Evolutionary conservation across 2,888 invertebrate genomes (phyloP).

Genomic region (Aleiodes testaceus): DNA sequence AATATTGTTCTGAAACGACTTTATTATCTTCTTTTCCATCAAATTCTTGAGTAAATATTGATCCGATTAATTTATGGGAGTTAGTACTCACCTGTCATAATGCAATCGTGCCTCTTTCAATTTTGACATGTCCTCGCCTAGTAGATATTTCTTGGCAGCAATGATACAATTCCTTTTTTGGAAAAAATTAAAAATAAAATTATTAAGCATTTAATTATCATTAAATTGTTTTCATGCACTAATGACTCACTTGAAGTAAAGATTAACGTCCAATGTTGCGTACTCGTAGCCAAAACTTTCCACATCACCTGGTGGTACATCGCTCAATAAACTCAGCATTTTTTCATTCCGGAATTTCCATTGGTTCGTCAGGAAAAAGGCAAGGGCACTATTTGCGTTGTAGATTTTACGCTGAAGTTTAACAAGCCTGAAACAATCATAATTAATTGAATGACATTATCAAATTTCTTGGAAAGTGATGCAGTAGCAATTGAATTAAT

Average conservation of each 20-base stretch:
- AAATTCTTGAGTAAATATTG: conserved; percentile 12
- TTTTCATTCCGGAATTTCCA: conserved; percentile 85
- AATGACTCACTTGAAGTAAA: conserved; percentile 72
- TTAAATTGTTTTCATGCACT: conserved; percentile 6
- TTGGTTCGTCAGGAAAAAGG: conserved; percentile 83
- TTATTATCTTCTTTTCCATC: not conserved
- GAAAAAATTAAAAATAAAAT: conserved; percentile 4
- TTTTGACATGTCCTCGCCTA: conserved; percentile 79
- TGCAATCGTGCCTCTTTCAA: conserved; percentile 75
- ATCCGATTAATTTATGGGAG: not conserved
- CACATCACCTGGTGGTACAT: conserved; percentile 74
- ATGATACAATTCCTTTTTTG: conserved; percentile 73
- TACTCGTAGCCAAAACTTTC: conserved; percentile 78
- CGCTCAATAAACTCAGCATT: conserved; percentile 74
- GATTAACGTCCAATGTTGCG: conserved; percentile 74
- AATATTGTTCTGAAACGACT: not conserved
- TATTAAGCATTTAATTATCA: no score
- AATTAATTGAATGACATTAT: conserved; percentile 30
- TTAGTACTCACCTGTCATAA: conserved; percentile 73
- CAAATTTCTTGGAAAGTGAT: not conserved
- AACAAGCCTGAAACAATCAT: conserved; percentile 78
- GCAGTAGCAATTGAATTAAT: not conserved
- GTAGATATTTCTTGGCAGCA: conserved; percentile 79
- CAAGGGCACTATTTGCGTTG: conserved; percentile 81
- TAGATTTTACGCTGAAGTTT: conserved; percentile 88